Base-by-base conservation (phyloP, 2,113 vertebrate species). In the Turnix velox region DNA sequence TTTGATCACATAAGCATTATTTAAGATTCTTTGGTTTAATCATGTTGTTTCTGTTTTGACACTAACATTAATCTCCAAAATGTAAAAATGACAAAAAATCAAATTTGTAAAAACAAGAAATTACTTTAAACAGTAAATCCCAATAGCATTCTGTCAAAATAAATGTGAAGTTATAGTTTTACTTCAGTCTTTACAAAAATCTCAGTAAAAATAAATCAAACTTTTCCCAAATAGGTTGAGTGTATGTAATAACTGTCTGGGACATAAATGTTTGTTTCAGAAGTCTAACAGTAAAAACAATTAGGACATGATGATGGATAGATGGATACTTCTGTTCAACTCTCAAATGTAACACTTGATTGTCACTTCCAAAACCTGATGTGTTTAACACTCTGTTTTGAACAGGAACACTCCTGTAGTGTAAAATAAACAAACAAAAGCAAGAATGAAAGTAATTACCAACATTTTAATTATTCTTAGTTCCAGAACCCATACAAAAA, bases 401-500 rank as follows among this genome's bases (percentile, higher is more conserved):
- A 63, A 65, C 37, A 63, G 61, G 22, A 90, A 28, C 31, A 7
- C 7, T 75, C 48, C n/a, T 54, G 27, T 7, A 39, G 28, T 75
- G n/a, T 65, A 45, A 49, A 87, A 48, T 66, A 61, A 72, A 31
- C 16, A 73, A 93, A 40, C 12, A 88, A 71, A 95, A 89, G 12
- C 18, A 74, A 81, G 27, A 5, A 10, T 61, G 25, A 52, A 84
- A 73, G 11, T 24, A 40, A 43, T 68, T 76, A 59, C 14, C 61
- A 68, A 82, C 6, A 2, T 74, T 54, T 81, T 94, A 27, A 82
- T 87, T 97, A 58, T 94, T 96, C 31, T 89, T 93, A 98, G 98
- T 97, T 97, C 69, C 97, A 99, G 99, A 99, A 90, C 92, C 98
- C 61, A 79, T 99, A 84, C 97, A 97, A 84, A 99, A 98, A 96